Evolutionary conservation across 1,140 invertebrate genomes (phyloP).

Genomic region (Ceratitis capitata): DNA sequence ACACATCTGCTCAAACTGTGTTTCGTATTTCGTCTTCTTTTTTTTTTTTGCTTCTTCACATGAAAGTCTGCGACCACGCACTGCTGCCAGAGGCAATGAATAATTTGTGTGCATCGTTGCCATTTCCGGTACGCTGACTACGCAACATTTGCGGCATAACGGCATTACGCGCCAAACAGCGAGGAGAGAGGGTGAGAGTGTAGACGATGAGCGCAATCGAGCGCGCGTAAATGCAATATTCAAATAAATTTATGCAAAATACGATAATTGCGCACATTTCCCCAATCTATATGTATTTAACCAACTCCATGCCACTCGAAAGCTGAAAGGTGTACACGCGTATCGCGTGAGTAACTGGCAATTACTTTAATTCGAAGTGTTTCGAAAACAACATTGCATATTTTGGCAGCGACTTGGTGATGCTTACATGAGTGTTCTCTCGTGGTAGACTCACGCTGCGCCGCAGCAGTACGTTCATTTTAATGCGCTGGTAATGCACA

Average conservation of each 20-base stretch:
- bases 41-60: neutral
- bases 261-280: slow-evolving; percentile 21
- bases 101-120: slow-evolving; percentile 1
- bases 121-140: neutral
- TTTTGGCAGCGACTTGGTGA: neutral
- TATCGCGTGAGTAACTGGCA: neutral
- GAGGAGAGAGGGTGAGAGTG: neutral
- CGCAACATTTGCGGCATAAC: neutral
- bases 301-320: neutral
- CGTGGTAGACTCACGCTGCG: neutral
- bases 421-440: too few species aligned
- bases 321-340: neutral
- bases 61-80: neutral
- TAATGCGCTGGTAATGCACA: neutral
- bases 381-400: slow-evolving; percentile 10
- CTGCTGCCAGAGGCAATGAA: neutral
- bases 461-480: neutral
- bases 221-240: slow-evolving; percentile 5
- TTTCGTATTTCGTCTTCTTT: neutral
- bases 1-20: neutral
- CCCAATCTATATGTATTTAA: too few species aligned
- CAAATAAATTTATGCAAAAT: slow-evolving; percentile 31
- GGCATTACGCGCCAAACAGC: neutral
- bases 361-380: slow-evolving; percentile 25
- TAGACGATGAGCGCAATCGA: neutral